Base-by-base conservation (phyloP, 2,888 invertebrate species). In the Falcaria lacertinaria region DNA sequence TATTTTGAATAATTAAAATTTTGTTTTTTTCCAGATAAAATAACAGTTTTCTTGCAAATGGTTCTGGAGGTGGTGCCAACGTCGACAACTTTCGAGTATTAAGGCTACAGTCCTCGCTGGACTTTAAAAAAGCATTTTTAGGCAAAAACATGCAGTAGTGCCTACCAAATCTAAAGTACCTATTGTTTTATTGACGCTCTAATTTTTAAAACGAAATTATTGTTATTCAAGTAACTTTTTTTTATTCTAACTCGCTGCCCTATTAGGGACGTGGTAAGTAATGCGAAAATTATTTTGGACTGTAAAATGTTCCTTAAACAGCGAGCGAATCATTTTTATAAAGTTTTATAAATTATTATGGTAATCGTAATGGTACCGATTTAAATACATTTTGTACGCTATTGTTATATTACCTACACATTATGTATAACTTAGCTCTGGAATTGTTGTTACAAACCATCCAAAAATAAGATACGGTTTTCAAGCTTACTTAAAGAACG, bases 1-100 rank as follows among this genome's bases (percentile, higher is more conserved):
- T n/a, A n/a, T n/a, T n/a, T n/a, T n/a, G n/a, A n/a, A 19, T 19
- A 19, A 4, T 19, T 4, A 19, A 4, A 19, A 19, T 4, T 8
- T 35, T 47, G 50, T 53, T 45, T 37, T 39, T 67, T 78, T 90
- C 15, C 92, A 97, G 97, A 95, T 88, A 95, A 94, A 79, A 92
- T 97, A 60, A 97, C 97, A 57, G 93, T 96, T 67, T 96, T 96
- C 89, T 92, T 96, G 73, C 97, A 97, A 91, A 93, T 96, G 91
- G 90, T 95, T 72, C 90, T 97, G 77, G 96, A 97, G 85, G 97
- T 97, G 73, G 97, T 96, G 64, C 97, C 97, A 65, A 97, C 97
- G 48, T 94, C 95, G 61, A 93, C 94, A 53, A 94, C 90, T 39
- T 92, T 92, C 72, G 93, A 93, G 74, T 93, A 91, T 69, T 89